Percentiles rank a stretch among this genome's conserved stretches.
phyloP scores from a whole-genome alignment of 1,140 invertebrate species.

The Psilanteris sp. region DNA sequence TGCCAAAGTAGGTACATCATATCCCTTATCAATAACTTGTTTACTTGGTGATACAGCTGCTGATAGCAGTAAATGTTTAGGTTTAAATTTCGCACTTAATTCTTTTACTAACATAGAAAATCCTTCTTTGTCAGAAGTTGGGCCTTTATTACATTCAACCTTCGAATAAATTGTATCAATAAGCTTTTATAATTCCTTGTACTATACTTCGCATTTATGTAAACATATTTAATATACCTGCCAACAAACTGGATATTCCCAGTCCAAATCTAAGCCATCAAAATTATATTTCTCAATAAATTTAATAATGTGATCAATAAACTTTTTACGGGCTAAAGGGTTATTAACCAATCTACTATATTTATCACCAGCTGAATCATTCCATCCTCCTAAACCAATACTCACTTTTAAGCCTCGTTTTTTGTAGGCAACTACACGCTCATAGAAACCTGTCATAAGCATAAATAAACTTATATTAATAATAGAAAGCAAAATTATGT shows the following conservation, averaged over 20 bases:
- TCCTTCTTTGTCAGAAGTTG: slow-evolving; percentile 88
- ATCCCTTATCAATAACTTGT: slow-evolving; percentile 90
- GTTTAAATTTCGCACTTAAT: slow-evolving; percentile 86
- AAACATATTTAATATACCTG: slow-evolving; percentile 82
- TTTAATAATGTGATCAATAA: slow-evolving; percentile 86
- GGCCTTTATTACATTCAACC: slow-evolving; percentile 89
- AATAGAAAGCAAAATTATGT: no score
- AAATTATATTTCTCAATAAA: slow-evolving; percentile 92
- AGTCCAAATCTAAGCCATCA: slow-evolving; percentile 92
- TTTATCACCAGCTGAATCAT: slow-evolving; percentile 91
- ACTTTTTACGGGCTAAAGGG: slow-evolving; percentile 84
- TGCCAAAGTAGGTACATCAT: slow-evolving; percentile 87
- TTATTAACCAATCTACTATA: slow-evolving; percentile 90
- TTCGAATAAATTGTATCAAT: no score
- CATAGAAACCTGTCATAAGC: slow-evolving; percentile 94
- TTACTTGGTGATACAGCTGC: slow-evolving; percentile 93
- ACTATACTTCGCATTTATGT: no score
- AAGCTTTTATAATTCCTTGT: no score
- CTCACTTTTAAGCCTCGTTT: slow-evolving; percentile 90
- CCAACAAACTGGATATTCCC: slow-evolving; percentile 96
- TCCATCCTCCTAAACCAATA: slow-evolving; percentile 93
- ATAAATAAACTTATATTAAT: no score
- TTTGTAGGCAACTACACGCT: slow-evolving; percentile 88
- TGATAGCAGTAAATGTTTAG: slow-evolving; percentile 87
- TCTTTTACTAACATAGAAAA: slow-evolving; percentile 88